phyloP scores from a whole-genome alignment of 2,113 vertebrate species.

The Cebidichthys violaceus region DNA sequence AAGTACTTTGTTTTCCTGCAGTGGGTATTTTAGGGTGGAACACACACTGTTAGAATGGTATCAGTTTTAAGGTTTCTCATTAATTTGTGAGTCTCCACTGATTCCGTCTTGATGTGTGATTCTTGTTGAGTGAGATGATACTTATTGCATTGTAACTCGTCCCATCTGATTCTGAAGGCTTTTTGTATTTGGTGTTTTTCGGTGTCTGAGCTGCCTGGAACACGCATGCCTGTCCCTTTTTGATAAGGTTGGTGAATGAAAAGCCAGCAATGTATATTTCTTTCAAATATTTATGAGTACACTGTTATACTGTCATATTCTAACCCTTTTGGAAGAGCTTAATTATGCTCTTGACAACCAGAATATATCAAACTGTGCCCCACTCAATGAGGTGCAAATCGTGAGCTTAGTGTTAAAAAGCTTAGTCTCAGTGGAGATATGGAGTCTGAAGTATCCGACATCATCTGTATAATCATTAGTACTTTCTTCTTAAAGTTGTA shows the following conservation, averaged over 20 bases:
- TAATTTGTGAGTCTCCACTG: slow-evolving; percentile 64
- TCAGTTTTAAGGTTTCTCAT: slow-evolving; percentile 66
- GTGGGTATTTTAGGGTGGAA: slow-evolving; percentile 53
- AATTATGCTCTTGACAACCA: slow-evolving; percentile 54
- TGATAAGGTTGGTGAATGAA: slow-evolving; percentile 30
- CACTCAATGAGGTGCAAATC: slow-evolving; percentile 41
- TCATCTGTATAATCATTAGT: slow-evolving; percentile 34
- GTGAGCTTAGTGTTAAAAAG: slow-evolving; percentile 53
- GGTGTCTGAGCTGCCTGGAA: slow-evolving; percentile 17
- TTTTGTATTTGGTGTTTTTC: slow-evolving; percentile 40
- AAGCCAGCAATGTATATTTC: slow-evolving; percentile 30
- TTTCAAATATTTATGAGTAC: slow-evolving; percentile 44
- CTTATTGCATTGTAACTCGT: slow-evolving; percentile 35
- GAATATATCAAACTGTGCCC: slow-evolving; percentile 53
- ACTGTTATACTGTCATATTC: slow-evolving; percentile 29
- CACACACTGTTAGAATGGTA: slow-evolving; percentile 41
- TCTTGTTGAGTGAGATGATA: slow-evolving; percentile 67
- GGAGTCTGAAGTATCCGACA: slow-evolving; percentile 32
- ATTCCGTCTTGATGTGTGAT: slow-evolving; percentile 59
- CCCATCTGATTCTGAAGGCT: slow-evolving; percentile 27
- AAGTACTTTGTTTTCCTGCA: slow-evolving; percentile 57
- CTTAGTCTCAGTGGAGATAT: slow-evolving; percentile 35
- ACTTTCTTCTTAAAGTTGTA: background rate
- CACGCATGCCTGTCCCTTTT: slow-evolving; percentile 41
- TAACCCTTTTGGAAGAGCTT: slow-evolving; percentile 31